A percentile compares a stretch with the other conserved stretches of the same genome.
Evolutionary conservation across 2,113 vertebrate genomes (phyloP).

Genomic region (Gobiocypris rarus): DNA sequence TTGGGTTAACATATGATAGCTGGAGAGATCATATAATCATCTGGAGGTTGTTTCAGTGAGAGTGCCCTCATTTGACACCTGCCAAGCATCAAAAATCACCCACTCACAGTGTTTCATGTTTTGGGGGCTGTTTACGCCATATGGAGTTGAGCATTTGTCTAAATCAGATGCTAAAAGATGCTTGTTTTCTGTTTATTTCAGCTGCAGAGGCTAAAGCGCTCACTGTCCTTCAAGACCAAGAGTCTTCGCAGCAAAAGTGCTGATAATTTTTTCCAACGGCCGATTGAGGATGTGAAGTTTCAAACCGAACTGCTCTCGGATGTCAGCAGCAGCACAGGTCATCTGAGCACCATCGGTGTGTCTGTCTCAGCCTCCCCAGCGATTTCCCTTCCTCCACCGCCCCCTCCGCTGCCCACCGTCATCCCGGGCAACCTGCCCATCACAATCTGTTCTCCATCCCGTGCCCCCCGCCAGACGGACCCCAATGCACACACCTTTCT

Average conservation of each 20-base stretch:
- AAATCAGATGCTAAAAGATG: background rate
- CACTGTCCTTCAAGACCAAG: constrained; percentile 98
- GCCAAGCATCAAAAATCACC: background rate
- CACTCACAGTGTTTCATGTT: background rate
- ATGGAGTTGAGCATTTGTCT: background rate
- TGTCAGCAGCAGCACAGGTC: constrained; percentile 84
- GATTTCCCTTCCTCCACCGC: constrained; percentile 56
- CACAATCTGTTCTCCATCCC: constrained; percentile 80
- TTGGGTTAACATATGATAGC: background rate
- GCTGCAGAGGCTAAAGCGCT: constrained; percentile 96
- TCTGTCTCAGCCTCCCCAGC: constrained; percentile 60
- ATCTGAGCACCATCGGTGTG: constrained; percentile 76
- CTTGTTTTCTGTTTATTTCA: constrained; percentile 69
- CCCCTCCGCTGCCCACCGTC: constrained; percentile 69
- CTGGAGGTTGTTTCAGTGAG: background rate
- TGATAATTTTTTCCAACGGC: constrained; percentile 94
- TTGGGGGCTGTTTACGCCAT: background rate
- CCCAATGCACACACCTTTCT: constrained; percentile 88
- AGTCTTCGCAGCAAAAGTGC: constrained; percentile 97
- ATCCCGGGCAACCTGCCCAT: constrained; percentile 46
- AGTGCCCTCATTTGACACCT: constrained; percentile 9
- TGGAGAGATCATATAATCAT: constrained; percentile 3
- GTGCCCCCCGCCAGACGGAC: constrained; percentile 77
- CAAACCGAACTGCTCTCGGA: constrained; percentile 81
- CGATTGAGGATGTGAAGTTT: constrained; percentile 83